Conservation (phyloP, 2,113 vertebrate genomes). For the Numenius arquata region DNA sequence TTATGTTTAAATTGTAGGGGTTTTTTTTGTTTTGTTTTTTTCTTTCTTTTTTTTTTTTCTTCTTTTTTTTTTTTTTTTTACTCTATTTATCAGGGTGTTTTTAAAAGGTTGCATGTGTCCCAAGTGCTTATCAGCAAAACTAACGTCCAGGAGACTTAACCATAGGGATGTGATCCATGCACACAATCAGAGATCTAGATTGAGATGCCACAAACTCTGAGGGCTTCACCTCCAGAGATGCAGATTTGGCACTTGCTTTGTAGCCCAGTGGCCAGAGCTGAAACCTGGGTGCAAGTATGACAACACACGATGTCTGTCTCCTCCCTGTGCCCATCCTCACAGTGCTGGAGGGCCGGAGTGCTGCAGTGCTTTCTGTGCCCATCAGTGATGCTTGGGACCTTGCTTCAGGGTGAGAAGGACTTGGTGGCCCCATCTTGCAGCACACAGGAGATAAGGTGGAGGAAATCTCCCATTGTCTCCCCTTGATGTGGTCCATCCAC, state of each 20-base stretch:
- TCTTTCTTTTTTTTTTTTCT: no score
- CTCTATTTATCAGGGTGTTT: not conserved
- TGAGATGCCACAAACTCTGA: not conserved
- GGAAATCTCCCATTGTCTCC: not conserved
- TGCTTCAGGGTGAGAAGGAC: not conserved
- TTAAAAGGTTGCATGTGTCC: not conserved
- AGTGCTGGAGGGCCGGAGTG: not conserved
- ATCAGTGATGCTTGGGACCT: not conserved
- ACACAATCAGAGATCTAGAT: not conserved
- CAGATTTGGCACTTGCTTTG: not conserved
- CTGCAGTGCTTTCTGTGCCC: not conserved
- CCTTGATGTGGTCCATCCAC: not conserved
- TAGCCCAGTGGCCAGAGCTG: not conserved
- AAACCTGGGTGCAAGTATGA: not conserved
- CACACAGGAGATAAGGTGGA: fast-evolving
- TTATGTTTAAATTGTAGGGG: not conserved
- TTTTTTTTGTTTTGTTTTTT: not conserved
- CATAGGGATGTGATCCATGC: not conserved
- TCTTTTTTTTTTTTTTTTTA: not conserved
- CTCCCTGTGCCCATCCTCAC: not conserved
- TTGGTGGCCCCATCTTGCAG: not conserved
- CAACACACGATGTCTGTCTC: not conserved
- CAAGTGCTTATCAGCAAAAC: not conserved
- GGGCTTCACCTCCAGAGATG: not conserved
- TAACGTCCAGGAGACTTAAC: not conserved